A percentile compares a stretch with the other conserved stretches of the same genome.
Conservation (phyloP, 2,888 invertebrate species). For the Dynastes tityus region DNA sequence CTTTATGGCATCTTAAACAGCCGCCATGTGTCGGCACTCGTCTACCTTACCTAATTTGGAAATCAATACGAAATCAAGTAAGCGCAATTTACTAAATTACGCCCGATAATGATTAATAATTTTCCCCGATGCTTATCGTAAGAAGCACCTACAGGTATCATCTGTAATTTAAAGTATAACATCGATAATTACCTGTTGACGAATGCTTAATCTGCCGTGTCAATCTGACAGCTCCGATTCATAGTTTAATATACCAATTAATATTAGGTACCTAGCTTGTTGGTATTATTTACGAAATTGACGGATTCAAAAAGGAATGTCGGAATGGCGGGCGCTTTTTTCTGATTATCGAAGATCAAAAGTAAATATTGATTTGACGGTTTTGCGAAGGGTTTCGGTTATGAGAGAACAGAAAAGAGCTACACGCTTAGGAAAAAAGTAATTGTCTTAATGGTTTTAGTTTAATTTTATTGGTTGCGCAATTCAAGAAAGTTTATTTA, state of each 20-base stretch:
- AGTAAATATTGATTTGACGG: no score
- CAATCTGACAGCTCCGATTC: constrained; percentile 17
- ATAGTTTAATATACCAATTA: constrained; percentile 2
- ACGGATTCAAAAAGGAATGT: no score
- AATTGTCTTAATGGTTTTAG: no score
- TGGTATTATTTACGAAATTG: background rate
- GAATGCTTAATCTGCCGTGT: constrained; percentile 11
- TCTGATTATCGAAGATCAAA: no score
- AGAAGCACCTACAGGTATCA: background rate
- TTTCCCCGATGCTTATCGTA: constrained; percentile 11
- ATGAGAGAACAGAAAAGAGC: no score
- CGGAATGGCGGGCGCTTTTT: no score
- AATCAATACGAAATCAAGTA: constrained; percentile 15
- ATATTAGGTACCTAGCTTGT: background rate
- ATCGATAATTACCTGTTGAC: constrained; percentile 26
- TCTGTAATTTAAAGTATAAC: constrained; percentile 30
- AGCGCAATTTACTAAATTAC: constrained; percentile 8
- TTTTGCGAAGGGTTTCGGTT: no score
- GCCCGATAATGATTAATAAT: background rate
- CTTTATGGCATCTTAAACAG: no score
- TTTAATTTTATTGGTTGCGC: no score
- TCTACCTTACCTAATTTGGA: background rate
- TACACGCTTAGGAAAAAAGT: no score
- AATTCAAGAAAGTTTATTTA: no score
- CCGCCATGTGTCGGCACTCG: no score